These are phyloP conservation scores for Halichoeres trimaculatus DNA, from an alignment of 2,113 vertebrate species.

Conservation along the genomic window DNA sequence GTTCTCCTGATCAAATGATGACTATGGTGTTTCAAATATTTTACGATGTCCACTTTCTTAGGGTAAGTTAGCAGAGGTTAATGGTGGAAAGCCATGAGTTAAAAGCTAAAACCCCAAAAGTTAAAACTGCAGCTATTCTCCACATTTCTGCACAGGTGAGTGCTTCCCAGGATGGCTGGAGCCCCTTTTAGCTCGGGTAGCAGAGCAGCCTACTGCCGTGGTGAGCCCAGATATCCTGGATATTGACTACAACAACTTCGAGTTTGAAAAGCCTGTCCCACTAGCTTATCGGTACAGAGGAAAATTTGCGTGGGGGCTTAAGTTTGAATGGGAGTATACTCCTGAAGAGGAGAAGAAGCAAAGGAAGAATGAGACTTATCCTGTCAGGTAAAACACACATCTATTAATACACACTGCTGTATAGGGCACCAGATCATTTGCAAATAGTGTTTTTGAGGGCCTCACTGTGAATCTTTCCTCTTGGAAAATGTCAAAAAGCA, in stretches of 20 bases:
- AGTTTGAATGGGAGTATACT: slow-evolving; percentile 86
- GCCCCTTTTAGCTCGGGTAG: slow-evolving; percentile 88
- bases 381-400: slow-evolving; percentile 81
- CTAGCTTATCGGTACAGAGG: slow-evolving; percentile 79
- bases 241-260: slow-evolving; percentile 85
- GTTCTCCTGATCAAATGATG: background rate
- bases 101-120: no score
- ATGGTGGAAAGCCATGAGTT: no score
- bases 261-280: slow-evolving; percentile 82
- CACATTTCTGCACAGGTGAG: slow-evolving; percentile 79
- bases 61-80: no score
- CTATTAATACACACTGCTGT: no score
- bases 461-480: no score
- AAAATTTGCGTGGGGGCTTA: slow-evolving; percentile 89
- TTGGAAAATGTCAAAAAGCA: no score
- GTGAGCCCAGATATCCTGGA: slow-evolving; percentile 87
- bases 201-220: slow-evolving; percentile 81
- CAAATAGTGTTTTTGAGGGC: no score
- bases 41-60: no score
- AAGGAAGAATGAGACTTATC: slow-evolving; percentile 86
- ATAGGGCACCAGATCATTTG: no score
- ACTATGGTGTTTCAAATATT: no score
- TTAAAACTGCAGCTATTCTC: background rate
- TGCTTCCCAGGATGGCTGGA: slow-evolving; percentile 91
- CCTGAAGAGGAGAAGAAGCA: slow-evolving; percentile 76